Conservation (phyloP, 2,888 invertebrate species). For the Dinocampus coccinellae region DNA sequence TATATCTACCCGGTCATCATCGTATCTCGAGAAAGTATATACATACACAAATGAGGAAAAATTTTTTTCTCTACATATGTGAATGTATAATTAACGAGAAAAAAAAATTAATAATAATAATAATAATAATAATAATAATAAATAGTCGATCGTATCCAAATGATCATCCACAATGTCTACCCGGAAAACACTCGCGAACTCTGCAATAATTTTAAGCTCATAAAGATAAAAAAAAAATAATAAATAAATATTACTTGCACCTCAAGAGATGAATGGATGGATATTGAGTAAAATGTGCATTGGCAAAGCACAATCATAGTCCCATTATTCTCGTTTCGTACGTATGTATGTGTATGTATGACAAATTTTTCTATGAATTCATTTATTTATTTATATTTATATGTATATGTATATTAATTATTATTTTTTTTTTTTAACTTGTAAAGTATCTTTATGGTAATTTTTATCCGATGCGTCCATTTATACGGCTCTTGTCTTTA, state of each 20-base stretch:
- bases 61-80: constrained; percentile 42
- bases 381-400: constrained; percentile 42
- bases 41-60: constrained; percentile 20
- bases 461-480: constrained; percentile 18
- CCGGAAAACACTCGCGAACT: constrained; percentile 22
- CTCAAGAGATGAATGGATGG: constrained; percentile 48
- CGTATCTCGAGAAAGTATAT: constrained; percentile 45
- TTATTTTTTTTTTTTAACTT: constrained; percentile 18
- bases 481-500: constrained; percentile 25
- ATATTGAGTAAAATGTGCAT: constrained; percentile 59
- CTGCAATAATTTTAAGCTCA: constrained; percentile 36
- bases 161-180: constrained; percentile 32
- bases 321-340: constrained; percentile 53
- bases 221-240: constrained; percentile 21
- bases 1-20: constrained; percentile 31
- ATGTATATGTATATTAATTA: too few relatives aligned
- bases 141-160: constrained; percentile 28
- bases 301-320: constrained; percentile 55
- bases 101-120: too few relatives aligned
- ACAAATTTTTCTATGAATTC: constrained; percentile 46
- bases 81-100: constrained; percentile 38
- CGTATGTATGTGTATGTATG: constrained; percentile 37
- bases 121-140: too few relatives aligned
- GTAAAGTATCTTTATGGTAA: constrained; percentile 13
- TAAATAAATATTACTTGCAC: constrained; percentile 49